Base-by-base conservation (phyloP, 2,797 vertebrate genomes). In the Cryptoblepharus egeriae region DNA sequence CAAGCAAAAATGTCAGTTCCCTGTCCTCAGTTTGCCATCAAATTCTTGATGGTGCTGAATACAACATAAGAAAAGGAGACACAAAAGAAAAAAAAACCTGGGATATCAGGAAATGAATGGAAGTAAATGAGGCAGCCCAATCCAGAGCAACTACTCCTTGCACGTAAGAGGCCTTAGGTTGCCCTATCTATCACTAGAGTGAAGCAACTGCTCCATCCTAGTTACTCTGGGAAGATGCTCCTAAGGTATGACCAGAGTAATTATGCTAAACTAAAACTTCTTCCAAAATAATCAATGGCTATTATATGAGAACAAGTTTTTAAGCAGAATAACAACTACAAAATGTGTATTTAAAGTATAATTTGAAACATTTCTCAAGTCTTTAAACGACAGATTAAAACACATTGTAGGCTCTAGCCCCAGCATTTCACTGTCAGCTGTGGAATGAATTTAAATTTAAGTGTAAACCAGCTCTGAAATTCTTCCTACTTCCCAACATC, bases 381-480 rank as follows among this genome's bases (percentile, higher is more conserved):
- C n/a, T n/a, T n/a, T n/a, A n/a, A n/a, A n/a, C n/a, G n/a, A n/a
- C n/a, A n/a, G n/a, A n/a, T n/a, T n/a, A n/a, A n/a, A n/a, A n/a
- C n/a, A n/a, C n/a, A n/a, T n/a, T n/a, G n/a, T n/a, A n/a, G n/a
- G n/a, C n/a, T n/a, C n/a, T n/a, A n/a, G n/a, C n/a, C n/a, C n/a
- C n/a, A n/a, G n/a, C n/a, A n/a, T n/a, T n/a, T n/a, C n/a, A n/a
- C n/a, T n/a, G n/a, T n/a, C n/a, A n/a, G n/a, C n/a, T n/a, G n/a
- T n/a, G n/a, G n/a, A n/a, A n/a, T n/a, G n/a, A n/a, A n/a, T n/a
- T n/a, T n/a, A n/a, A 42, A 35, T 39, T 77, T 37, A 55, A 1
- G 18, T n/a, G 63, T 0, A 83, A 75, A n/a, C 20, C 32, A 13
- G 42, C n/a, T 75, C 78, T 85, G 80, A 90, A 81, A 0, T 5